Conservation (phyloP, 2,113 vertebrate genomes). For the Parus major region DNA sequence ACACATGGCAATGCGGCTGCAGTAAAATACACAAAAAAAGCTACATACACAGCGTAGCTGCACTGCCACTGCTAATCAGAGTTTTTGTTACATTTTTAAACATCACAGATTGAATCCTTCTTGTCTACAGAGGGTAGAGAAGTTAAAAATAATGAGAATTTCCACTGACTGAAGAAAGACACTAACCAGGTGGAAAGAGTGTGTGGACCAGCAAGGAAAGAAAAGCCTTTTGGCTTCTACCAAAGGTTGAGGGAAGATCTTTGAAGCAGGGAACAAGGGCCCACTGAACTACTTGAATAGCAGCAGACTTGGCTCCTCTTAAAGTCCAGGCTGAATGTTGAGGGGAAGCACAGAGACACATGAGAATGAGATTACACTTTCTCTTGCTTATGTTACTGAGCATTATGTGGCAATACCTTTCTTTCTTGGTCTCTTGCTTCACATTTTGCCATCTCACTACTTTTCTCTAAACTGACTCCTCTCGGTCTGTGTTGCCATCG, state of each 20-base stretch:
- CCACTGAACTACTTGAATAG: neutral
- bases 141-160: neutral
- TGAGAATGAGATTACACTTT: neutral
- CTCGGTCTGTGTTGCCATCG: neutral
- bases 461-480: neutral
- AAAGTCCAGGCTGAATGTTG: neutral
- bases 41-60: neutral
- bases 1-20: neutral
- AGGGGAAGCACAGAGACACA: neutral
- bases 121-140: neutral
- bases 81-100: neutral
- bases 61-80: neutral
- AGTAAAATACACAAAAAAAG: neutral
- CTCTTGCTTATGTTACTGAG: neutral
- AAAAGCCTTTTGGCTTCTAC: neutral
- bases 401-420: neutral
- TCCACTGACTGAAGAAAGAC: neutral
- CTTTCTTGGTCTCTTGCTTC: neutral
- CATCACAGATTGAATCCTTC: neutral
- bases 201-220: neutral
- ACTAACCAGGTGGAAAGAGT: neutral
- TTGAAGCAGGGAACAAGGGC: neutral
- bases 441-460: neutral
- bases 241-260: neutral
- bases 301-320: neutral